Evolutionary conservation across 2,888 invertebrate species (phyloP).

Genomic region (Beris chalybata): DNA sequence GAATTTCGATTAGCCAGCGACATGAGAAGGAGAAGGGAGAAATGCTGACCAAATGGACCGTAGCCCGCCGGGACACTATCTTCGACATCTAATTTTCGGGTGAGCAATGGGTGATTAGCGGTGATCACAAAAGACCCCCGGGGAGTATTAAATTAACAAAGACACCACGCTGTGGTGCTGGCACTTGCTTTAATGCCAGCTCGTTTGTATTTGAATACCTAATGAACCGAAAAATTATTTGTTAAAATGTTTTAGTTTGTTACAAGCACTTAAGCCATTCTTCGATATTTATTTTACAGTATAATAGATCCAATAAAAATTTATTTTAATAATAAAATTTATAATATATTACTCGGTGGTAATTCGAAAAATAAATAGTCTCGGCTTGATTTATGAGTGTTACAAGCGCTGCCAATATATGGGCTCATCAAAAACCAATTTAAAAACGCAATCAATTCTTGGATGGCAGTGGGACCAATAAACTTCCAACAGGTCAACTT

Average conservation of each 20-base stretch:
- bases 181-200: slow-evolving; percentile 33
- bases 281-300: slow-evolving; percentile 19
- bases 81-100: slow-evolving; percentile 33
- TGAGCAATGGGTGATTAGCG: slow-evolving; percentile 40
- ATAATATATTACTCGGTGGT: slow-evolving; percentile 29
- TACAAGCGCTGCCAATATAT: slow-evolving; percentile 22
- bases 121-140: slow-evolving; percentile 38
- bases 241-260: slow-evolving; percentile 36
- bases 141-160: slow-evolving; percentile 40
- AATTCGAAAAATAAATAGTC: slow-evolving; percentile 33
- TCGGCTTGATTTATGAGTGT: slow-evolving; percentile 27
- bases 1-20: slow-evolving; percentile 22
- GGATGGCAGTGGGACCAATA: too few species aligned
- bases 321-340: slow-evolving; percentile 34
- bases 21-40: neutral
- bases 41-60: too few species aligned
- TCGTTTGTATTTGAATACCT: slow-evolving; percentile 35
- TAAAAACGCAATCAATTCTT: slow-evolving; percentile 30
- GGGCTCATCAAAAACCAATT: slow-evolving; percentile 34
- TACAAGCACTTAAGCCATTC: slow-evolving; percentile 15
- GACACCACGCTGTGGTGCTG: slow-evolving; percentile 37
- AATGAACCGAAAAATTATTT: slow-evolving; percentile 35
- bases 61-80: slow-evolving; percentile 21
- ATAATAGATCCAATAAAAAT: slow-evolving; percentile 32
- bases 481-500: too few species aligned